phyloP scores from a whole-genome alignment of 2,797 vertebrate species.

The Siniperca obscura region DNA sequence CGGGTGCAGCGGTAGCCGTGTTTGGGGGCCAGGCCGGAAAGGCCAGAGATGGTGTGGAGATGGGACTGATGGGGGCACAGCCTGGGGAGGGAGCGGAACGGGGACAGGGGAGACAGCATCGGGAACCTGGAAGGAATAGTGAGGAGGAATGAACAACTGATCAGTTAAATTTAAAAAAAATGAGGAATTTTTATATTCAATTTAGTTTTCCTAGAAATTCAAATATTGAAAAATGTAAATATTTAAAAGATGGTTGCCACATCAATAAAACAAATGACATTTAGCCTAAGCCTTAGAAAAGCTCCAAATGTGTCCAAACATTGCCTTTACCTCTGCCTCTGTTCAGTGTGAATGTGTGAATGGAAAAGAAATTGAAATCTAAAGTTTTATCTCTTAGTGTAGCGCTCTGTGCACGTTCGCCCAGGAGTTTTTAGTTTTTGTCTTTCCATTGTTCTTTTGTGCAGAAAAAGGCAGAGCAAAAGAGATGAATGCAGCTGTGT shows the following conservation, averaged over 20 bases:
- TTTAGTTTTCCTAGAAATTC: neutral
- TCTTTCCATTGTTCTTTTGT: conserved; percentile 58
- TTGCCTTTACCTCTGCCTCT: neutral
- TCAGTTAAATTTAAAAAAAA: neutral
- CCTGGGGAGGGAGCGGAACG: conserved; percentile 83
- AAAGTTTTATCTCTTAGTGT: conserved; percentile 8
- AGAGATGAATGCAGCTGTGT: conserved; percentile 43
- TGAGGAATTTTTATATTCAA: neutral
- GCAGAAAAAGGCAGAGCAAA: conserved; percentile 37
- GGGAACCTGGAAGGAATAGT: conserved; percentile 80
- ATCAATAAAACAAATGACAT: neutral
- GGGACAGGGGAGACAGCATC: conserved; percentile 84
- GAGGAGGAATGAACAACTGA: neutral
- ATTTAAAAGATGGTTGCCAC: neutral
- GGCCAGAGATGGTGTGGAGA: conserved; percentile 92
- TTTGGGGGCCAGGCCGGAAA: conserved; percentile 85
- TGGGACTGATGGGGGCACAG: conserved; percentile 92
- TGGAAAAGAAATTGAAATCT: conserved; percentile 2
- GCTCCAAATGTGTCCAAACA: neutral
- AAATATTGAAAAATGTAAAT: neutral
- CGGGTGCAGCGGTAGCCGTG: conserved; percentile 89
- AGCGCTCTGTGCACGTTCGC: neutral
- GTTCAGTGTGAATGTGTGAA: neutral
- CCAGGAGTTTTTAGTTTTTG: conserved; percentile 16
- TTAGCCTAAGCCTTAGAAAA: too few species aligned